Evolutionary conservation across 1,140 invertebrate genomes (phyloP).

Genomic region (Cryptotermes secundus): DNA sequence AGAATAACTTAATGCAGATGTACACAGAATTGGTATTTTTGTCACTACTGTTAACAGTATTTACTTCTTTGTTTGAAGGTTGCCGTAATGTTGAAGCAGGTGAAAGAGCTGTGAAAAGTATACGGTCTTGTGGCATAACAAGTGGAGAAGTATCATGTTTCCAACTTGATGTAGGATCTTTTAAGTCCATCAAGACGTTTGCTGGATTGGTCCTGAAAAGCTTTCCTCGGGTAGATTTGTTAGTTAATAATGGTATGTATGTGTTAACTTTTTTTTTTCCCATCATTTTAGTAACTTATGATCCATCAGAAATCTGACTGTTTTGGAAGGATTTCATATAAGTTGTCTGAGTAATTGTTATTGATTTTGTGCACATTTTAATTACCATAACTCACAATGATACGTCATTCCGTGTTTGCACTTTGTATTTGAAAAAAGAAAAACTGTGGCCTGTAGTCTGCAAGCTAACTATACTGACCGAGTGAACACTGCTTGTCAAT

Average conservation of each 20-base stretch:
- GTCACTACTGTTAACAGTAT: background rate
- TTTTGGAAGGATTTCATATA: no score
- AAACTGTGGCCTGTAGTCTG: no score
- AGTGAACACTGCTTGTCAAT: no score
- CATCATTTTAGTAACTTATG: background rate
- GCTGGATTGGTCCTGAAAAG: slow-evolving; percentile 63
- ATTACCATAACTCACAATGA: no score
- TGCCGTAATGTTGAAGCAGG: slow-evolving; percentile 65
- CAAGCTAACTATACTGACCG: no score
- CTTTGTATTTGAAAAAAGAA: no score
- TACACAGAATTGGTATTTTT: no score
- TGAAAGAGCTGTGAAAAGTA: slow-evolving; percentile 53
- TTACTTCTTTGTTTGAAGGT: slow-evolving; percentile 51
- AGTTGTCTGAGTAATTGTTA: no score
- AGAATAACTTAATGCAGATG: no score
- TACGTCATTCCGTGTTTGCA: no score
- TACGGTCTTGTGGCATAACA: slow-evolving; percentile 54
- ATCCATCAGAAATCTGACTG: no score
- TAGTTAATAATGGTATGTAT: slow-evolving; percentile 78
- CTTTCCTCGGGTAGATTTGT: slow-evolving; percentile 65
- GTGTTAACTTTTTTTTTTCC: background rate
- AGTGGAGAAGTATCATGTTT: slow-evolving; percentile 54
- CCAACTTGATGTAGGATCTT: slow-evolving; percentile 58
- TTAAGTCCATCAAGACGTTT: slow-evolving; percentile 77
- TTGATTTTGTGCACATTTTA: no score